Conservation (phyloP, 1,140 invertebrate genomes). For the Agrypnia vestita region DNA sequence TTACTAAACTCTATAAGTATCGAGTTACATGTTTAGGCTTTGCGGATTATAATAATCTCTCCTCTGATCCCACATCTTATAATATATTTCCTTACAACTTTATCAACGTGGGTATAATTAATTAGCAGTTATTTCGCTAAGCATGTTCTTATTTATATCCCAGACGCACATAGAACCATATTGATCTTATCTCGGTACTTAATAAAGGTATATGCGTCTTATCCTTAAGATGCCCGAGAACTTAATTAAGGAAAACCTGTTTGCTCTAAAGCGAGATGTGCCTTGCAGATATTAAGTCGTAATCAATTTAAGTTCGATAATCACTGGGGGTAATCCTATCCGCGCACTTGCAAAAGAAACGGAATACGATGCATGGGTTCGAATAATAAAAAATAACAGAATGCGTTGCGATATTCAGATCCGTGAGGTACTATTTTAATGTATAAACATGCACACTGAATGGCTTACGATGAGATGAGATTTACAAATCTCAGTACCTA, state of each 20-base stretch:
- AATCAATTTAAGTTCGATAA: conserved; percentile 21
- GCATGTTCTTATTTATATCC: background rate
- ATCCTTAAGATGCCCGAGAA: conserved; percentile 11
- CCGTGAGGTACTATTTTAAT: too few species aligned
- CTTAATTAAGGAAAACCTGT: conserved; percentile 40
- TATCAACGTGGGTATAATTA: conserved; percentile 14
- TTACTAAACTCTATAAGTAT: background rate
- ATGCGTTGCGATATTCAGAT: too few species aligned
- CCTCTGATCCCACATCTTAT: background rate
- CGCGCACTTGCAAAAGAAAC: too few species aligned
- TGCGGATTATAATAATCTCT: background rate
- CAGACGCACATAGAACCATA: conserved; percentile 5
- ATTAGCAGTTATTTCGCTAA: conserved; percentile 20
- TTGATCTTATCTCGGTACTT: conserved; percentile 2
- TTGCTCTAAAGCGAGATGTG: conserved; percentile 12
- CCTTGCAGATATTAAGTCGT: conserved; percentile 8
- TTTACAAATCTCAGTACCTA: too few species aligned
- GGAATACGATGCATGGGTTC: too few species aligned
- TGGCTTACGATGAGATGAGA: too few species aligned
- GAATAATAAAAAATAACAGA: too few species aligned
- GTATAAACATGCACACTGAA: too few species aligned
- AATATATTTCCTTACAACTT: background rate
- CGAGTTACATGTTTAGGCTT: background rate
- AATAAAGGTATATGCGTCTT: background rate
- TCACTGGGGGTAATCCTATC: background rate